phyloP scores from a whole-genome alignment of 2,888 invertebrate species.

The Chrysina gloriosa region DNA sequence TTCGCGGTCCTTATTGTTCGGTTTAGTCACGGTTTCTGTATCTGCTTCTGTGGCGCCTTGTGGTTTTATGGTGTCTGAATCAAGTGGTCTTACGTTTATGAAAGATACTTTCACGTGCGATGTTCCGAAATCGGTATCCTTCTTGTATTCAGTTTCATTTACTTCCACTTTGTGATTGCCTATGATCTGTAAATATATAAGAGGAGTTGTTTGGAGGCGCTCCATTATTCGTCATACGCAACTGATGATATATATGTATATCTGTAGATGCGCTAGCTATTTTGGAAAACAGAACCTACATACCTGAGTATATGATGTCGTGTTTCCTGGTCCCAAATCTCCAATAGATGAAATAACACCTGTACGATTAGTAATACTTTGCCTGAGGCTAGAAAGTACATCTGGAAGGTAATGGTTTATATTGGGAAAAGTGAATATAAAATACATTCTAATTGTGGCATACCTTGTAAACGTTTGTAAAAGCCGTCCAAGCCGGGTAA shows the following conservation, averaged over 20 bases:
- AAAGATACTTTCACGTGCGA: slow-evolving; percentile 42
- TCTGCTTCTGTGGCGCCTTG: slow-evolving; percentile 50
- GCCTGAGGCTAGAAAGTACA: slow-evolving; percentile 7
- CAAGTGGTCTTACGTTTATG: slow-evolving; percentile 39
- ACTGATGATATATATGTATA: no score
- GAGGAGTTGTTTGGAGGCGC: slow-evolving; percentile 56
- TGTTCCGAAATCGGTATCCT: slow-evolving; percentile 50
- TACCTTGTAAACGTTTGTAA: slow-evolving; percentile 31
- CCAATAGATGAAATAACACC: slow-evolving; percentile 3
- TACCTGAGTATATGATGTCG: slow-evolving; percentile 63
- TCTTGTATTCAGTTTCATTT: slow-evolving; percentile 68
- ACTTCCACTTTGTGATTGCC: slow-evolving; percentile 68
- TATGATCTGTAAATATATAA: slow-evolving; percentile 69
- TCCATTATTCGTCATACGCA: no score
- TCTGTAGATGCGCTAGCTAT: no score
- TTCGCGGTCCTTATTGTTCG: slow-evolving; percentile 53
- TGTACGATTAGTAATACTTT: not conserved
- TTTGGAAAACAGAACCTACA: no score
- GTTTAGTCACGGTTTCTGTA: slow-evolving; percentile 39
- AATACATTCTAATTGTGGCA: not conserved
- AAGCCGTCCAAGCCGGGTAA: slow-evolving; percentile 13
- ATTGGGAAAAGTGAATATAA: not conserved
- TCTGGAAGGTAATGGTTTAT: not conserved
- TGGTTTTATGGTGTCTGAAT: slow-evolving; percentile 41
- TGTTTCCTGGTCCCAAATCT: slow-evolving; percentile 62